Evolutionary conservation across 2,113 vertebrate species (phyloP).

Genomic region (human (Homo sapiens)): GRCh38 chr5:80425001-80425500

Average conservation of each 20-base stretch:
- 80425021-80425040: background rate
- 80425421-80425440: background rate
- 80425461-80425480: background rate
- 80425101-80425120: background rate
- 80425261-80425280: background rate
- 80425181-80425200: background rate
- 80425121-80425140: conserved; percentile 16
- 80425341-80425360: background rate
- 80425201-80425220: background rate
- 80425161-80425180: background rate
- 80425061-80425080: background rate
- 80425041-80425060: background rate
- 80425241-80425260: background rate
- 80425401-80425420: background rate
- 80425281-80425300: background rate
- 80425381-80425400: background rate
- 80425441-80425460: background rate
- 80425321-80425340: background rate
- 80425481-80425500: background rate
- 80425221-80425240: background rate
- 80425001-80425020: background rate
- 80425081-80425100: background rate
- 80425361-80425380: background rate
- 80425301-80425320: background rate
- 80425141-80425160: background rate